Percentiles rank a stretch among this genome's conserved stretches.
Evolutionary conservation across 2,113 vertebrate species (phyloP).

Genomic region (Mellivora capensis): DNA sequence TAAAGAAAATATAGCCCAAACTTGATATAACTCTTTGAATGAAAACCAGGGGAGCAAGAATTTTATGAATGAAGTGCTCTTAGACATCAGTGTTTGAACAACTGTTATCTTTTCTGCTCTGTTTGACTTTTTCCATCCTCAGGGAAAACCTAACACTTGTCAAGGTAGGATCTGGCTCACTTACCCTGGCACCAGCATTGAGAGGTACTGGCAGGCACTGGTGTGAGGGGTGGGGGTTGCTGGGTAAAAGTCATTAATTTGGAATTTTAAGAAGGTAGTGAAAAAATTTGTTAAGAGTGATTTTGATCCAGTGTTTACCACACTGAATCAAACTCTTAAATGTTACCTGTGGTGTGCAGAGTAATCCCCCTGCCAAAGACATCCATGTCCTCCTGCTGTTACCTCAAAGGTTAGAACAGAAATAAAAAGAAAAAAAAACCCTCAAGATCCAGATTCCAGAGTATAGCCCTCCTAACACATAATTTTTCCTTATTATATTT

Average conservation of each 20-base stretch:
- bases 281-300: background rate
- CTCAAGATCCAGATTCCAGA: background rate
- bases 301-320: background rate
- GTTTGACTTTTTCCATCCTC: background rate
- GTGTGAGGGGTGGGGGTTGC: too few relatives aligned
- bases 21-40: too few relatives aligned
- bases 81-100: background rate
- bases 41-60: background rate
- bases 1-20: background rate
- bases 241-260: background rate
- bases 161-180: background rate
- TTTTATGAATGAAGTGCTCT: background rate
- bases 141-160: background rate
- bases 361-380: accelerated
- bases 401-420: background rate
- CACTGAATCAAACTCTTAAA: background rate
- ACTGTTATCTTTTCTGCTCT: background rate
- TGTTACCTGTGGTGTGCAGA: background rate
- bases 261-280: background rate
- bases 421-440: background rate
- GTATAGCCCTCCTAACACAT: too few relatives aligned
- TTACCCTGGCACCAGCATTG: background rate
- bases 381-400: accelerated
- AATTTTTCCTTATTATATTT: background rate
- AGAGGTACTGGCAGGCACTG: too few relatives aligned